Base-by-base conservation (phyloP, 2,113 vertebrate genomes). In the Osmerus mordax region DNA sequence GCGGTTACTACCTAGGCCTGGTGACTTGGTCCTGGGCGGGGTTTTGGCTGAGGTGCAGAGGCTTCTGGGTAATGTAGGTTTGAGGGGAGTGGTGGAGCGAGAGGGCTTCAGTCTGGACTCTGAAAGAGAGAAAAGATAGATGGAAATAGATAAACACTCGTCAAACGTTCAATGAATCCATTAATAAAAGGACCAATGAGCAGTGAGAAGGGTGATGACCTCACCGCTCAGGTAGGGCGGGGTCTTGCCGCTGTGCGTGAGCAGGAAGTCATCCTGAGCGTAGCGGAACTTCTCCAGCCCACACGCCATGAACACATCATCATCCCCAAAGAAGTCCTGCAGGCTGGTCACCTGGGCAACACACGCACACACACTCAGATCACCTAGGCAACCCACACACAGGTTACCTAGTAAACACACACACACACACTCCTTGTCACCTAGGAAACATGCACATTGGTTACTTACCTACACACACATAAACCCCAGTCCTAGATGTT, bases 311-410 rank as follows among this genome's bases (percentile, higher is more conserved):
- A 99, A 99, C 68, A 99, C 97, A 0, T 99, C 97, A 2, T 99
- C 97, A 3, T 98, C 97, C 16, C 96, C 94, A 71, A 99, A 99
- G 86, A 99, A 99, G 76, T 99, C 97, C 89, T 99, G 97, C 87
- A 99, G 90, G 81, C 94, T 97, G 1, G 95, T 96, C 67, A 99
- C 90, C 97, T 98, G 53, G 71, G 70, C 25, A 54, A 76, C 67
- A 71, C 51, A 70, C 65, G 69, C 69, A 74, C 66, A 80, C 66
- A 59, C 53, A 56, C 52, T 28, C 66, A 68, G 54, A 13, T 23
- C 71, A 15, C 18, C 21, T 19, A 41, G 2, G 19, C 36, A 61
- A 23, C 18, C 13, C 23, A 23, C 16, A 23, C 23, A 23, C 4
- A 19, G n/a, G 23, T 13, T 15, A 19, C 41, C 8, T 47, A 11